A percentile compares a stretch with the other conserved stretches of the same genome.
Conservation (phyloP, 1,140 invertebrate species). For the Sipha flava region DNA sequence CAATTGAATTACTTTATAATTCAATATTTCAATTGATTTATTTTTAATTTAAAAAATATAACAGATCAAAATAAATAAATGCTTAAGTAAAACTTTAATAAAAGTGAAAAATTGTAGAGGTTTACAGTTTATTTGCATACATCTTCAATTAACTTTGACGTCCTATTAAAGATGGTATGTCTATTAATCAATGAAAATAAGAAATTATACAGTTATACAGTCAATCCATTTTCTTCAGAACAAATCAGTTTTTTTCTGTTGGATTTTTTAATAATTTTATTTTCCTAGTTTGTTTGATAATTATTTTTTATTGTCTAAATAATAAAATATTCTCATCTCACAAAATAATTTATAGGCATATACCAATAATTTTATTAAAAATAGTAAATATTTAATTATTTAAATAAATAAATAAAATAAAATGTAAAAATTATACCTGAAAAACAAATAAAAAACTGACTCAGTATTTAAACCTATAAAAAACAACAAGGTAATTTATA, state of each 20-base stretch:
- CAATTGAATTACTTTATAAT: neutral
- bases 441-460: too few species aligned
- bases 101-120: neutral
- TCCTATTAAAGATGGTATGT: neutral
- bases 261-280: neutral
- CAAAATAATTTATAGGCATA: too few species aligned
- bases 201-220: neutral
- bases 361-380: too few species aligned
- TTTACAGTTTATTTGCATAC: neutral
- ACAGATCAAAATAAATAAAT: neutral
- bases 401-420: too few species aligned
- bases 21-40: neutral
- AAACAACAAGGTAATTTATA: too few species aligned
- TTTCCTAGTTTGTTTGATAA: too few species aligned
- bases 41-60: neutral
- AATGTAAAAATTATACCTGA: too few species aligned
- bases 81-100: neutral
- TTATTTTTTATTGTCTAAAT: too few species aligned
- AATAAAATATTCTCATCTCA: too few species aligned
- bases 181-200: neutral
- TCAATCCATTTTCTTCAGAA: neutral
- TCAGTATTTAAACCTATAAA: too few species aligned
- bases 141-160: slow-evolving; percentile 14
- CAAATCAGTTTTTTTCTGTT: neutral
- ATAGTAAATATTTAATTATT: too few species aligned